Evolutionary conservation across 2,888 invertebrate genomes (phyloP).

Genomic region (Rhamphomyia laevipes): DNA sequence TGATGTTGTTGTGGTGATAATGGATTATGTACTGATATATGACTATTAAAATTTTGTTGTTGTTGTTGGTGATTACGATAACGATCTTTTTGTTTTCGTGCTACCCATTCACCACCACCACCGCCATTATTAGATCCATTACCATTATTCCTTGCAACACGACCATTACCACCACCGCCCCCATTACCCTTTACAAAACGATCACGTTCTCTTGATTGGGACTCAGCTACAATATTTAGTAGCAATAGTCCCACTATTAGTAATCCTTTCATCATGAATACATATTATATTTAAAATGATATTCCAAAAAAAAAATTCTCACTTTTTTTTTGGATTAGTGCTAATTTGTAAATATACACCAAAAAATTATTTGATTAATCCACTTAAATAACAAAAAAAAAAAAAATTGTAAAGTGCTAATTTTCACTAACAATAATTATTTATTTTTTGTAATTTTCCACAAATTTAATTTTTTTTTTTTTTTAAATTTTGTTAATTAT

Average conservation of each 20-base stretch:
- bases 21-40: slow-evolving; percentile 10
- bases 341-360: not conserved
- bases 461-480: not conserved
- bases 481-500: not conserved
- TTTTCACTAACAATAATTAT: not conserved
- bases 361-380: not conserved
- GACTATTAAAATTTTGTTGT: slow-evolving; percentile 16
- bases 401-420: not conserved
- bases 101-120: slow-evolving; percentile 10
- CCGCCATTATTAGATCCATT: slow-evolving; percentile 8
- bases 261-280: slow-evolving; percentile 25
- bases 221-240: slow-evolving; percentile 24
- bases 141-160: slow-evolving; percentile 7
- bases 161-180: slow-evolving; percentile 6
- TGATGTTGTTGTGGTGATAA: slow-evolving; percentile 24
- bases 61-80: slow-evolving; percentile 11
- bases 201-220: slow-evolving; percentile 20
- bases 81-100: slow-evolving; percentile 11
- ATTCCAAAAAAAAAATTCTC: not conserved
- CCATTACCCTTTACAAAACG: slow-evolving; percentile 12
- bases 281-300: slow-evolving; percentile 4
- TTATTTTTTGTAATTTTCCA: not conserved
- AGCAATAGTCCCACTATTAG: slow-evolving; percentile 26
- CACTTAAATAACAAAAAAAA: no score
- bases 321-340: not conserved